phyloP scores from a whole-genome alignment of 2,113 vertebrate species.

The Megaceryle torquata region DNA sequence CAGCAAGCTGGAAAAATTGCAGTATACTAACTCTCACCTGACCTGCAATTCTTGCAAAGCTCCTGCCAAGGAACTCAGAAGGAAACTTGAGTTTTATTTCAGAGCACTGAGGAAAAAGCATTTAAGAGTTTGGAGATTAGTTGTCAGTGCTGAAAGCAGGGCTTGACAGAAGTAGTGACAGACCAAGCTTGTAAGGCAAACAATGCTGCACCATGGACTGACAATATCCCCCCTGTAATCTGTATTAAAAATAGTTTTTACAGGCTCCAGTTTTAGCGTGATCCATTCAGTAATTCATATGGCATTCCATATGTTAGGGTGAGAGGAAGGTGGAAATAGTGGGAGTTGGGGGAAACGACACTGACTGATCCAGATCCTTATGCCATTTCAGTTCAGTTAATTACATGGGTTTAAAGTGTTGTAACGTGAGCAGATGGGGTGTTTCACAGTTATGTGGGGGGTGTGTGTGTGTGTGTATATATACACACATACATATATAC shows the following conservation, averaged over 20 bases:
- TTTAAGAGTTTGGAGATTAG: not conserved
- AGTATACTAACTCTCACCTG: not conserved
- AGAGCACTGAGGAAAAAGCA: not conserved
- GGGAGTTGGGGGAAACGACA: not conserved
- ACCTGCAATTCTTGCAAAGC: not conserved
- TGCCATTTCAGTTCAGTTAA: conserved; percentile 45
- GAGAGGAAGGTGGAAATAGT: conserved; percentile 50
- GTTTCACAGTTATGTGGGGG: conserved; percentile 18
- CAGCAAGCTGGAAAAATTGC: not conserved
- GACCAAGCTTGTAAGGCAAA: conserved; percentile 35
- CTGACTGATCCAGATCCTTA: conserved; percentile 33
- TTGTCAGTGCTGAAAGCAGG: not conserved
- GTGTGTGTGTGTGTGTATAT: not conserved
- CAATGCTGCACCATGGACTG: not conserved
- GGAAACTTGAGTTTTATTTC: not conserved
- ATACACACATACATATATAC: accelerated
- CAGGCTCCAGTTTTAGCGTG: conserved; percentile 14
- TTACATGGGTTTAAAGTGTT: conserved; percentile 23
- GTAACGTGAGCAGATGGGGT: conserved; percentile 59
- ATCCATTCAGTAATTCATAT: conserved; percentile 52
- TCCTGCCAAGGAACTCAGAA: not conserved
- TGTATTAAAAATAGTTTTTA: conserved; percentile 38
- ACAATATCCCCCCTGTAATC: conserved; percentile 11
- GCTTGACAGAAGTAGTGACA: conserved; percentile 37
- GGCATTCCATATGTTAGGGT: conserved; percentile 54